Evolutionary conservation across 1,140 invertebrate genomes (phyloP).

Genomic region (Protaetia brevitarsis): DNA sequence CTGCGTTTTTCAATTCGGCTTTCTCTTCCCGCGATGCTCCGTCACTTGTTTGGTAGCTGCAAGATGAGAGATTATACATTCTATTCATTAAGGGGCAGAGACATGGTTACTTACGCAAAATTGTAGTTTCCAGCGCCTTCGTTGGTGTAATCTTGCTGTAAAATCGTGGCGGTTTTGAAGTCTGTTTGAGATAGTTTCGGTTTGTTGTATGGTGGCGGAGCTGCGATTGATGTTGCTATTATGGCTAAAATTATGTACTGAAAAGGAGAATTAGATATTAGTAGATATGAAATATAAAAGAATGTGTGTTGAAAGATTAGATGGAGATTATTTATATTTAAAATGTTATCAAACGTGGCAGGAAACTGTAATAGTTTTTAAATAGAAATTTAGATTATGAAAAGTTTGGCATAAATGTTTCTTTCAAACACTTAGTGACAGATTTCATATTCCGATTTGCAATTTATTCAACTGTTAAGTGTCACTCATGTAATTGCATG

Average conservation of each 20-base stretch:
- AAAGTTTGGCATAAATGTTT: no score
- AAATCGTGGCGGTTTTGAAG: constrained; percentile 7
- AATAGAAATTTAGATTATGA: no score
- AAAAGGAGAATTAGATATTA: neutral
- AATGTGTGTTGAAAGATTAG: neutral
- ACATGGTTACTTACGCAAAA: constrained; percentile 33
- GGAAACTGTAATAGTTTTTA: no score
- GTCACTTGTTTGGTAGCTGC: constrained; percentile 63
- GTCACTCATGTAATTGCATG: no score
- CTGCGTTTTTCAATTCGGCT: constrained; percentile 65
- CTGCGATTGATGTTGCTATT: neutral
- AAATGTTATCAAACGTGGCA: neutral
- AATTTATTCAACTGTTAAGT: no score
- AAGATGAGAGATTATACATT: constrained; percentile 32
- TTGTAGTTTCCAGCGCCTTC: constrained; percentile 48
- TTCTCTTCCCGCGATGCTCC: constrained; percentile 63
- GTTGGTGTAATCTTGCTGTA: constrained; percentile 49
- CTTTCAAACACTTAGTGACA: no score
- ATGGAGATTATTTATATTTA: neutral
- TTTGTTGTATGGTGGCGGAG: constrained; percentile 16
- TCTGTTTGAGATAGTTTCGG: neutral
- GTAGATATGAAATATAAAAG: neutral
- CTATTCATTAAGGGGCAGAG: neutral
- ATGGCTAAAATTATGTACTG: neutral
- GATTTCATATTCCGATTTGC: no score